Percentiles rank a stretch among this genome's conserved stretches.
phyloP scores from a whole-genome alignment of 1,140 invertebrate genomes.

The Drosophila melanogaster region Release_6_plus_ISO1_MT NT_033777.3:20832001-20832500 shows the following conservation, averaged over 20 bases:
- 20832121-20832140: slow-evolving; percentile 50
- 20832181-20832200: slow-evolving; percentile 64
- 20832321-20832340: slow-evolving; percentile 84
- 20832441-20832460: slow-evolving; percentile 32
- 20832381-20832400: slow-evolving; percentile 90
- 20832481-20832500: neutral
- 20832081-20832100: slow-evolving; percentile 86
- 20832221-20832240: slow-evolving; percentile 82
- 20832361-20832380: slow-evolving; percentile 86
- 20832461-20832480: slow-evolving; percentile 1
- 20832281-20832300: slow-evolving; percentile 63
- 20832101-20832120: slow-evolving; percentile 66
- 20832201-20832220: slow-evolving; percentile 60
- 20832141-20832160: slow-evolving; percentile 19
- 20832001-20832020: slow-evolving; percentile 86
- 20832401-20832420: slow-evolving; percentile 86
- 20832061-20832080: slow-evolving; percentile 86
- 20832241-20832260: slow-evolving; percentile 87
- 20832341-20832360: slow-evolving; percentile 85
- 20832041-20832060: slow-evolving; percentile 87
- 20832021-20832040: slow-evolving; percentile 87
- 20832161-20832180: slow-evolving; percentile 58
- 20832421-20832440: slow-evolving; percentile 41
- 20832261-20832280: slow-evolving; percentile 84
- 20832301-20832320: slow-evolving; percentile 85